Percentiles rank a stretch among this genome's conserved stretches.
These are phyloP conservation scores for Phortica magna DNA, from an alignment of 2,888 invertebrate genomes.

Conservation along the genomic window DNA sequence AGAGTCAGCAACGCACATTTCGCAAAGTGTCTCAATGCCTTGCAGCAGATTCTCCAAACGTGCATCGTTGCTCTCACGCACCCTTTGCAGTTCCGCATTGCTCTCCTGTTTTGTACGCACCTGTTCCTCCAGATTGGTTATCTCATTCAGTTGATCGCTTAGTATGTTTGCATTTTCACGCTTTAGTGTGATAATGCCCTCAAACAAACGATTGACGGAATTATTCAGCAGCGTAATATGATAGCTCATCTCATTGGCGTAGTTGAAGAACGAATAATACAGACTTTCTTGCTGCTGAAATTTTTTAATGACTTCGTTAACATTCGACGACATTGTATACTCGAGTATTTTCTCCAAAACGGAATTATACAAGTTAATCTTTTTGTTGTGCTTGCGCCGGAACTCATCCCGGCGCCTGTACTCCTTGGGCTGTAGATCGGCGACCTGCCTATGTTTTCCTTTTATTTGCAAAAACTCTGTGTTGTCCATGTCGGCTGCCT, in stretches of 20 bases:
- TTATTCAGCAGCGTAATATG: conserved; percentile 75
- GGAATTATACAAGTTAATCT: conserved; percentile 72
- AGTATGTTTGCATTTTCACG: conserved; percentile 60
- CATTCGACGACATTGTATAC: conserved; percentile 66
- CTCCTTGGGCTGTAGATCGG: conserved; percentile 74
- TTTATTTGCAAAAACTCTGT: conserved; percentile 71
- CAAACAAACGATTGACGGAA: conserved; percentile 70
- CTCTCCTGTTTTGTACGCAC: conserved; percentile 60
- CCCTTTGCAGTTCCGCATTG: conserved; percentile 55
- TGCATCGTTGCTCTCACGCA: conserved; percentile 58
- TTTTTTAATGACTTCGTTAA: conserved; percentile 73
- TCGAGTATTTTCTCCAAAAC: conserved; percentile 72
- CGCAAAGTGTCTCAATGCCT: conserved; percentile 72
- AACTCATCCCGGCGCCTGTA: conserved; percentile 73
- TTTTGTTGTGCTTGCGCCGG: conserved; percentile 66
- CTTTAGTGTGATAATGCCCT: conserved; percentile 67
- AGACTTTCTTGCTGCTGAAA: conserved; percentile 76
- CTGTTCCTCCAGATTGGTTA: conserved; percentile 59
- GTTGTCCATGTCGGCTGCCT: conserved; percentile 70
- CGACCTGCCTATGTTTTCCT: conserved; percentile 62
- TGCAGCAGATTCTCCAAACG: conserved; percentile 64
- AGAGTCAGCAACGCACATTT: conserved; percentile 79
- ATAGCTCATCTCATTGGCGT: conserved; percentile 76
- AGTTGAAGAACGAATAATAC: conserved; percentile 77
- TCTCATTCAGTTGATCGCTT: conserved; percentile 65